Evolutionary conservation across 1,140 invertebrate species (phyloP).

Genomic region (Lineus longissimus): DNA sequence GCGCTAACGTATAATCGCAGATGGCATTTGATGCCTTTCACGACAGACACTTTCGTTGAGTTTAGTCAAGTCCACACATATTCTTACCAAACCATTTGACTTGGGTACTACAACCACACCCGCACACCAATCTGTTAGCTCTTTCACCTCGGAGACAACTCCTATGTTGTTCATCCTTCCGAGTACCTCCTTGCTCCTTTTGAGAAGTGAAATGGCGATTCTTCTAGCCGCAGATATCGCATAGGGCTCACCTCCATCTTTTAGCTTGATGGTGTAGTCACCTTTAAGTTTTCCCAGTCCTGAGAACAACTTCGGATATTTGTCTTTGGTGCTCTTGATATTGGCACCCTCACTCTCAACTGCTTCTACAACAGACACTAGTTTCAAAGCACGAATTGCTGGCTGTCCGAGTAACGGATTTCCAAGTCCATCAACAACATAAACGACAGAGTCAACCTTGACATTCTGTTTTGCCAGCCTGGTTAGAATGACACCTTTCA

Average conservation of each 20-base stretch:
- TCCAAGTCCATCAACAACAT: too few species aligned
- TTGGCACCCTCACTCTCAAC: too few species aligned
- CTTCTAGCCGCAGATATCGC: not conserved
- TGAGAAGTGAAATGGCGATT: not conserved
- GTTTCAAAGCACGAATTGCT: too few species aligned
- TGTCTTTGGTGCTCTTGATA: too few species aligned
- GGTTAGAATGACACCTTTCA: slow-evolving; percentile 3
- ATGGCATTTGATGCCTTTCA: not conserved
- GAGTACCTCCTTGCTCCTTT: not conserved
- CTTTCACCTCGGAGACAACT: not conserved
- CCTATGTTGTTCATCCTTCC: not conserved
- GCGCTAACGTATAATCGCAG: slow-evolving; percentile 3
- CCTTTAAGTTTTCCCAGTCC: too few species aligned
- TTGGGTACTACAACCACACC: not conserved
- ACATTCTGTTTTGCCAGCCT: not conserved
- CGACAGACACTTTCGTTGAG: slow-evolving; percentile 1
- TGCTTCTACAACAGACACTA: too few species aligned
- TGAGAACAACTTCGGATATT: too few species aligned
- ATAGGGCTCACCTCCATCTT: not conserved
- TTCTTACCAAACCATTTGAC: not conserved
- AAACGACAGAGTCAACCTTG: too few species aligned
- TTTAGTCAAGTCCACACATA: slow-evolving; percentile 10
- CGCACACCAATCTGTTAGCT: slow-evolving; percentile 8
- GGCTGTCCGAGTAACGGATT: too few species aligned
- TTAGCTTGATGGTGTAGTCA: too few species aligned